Base-by-base conservation (phyloP, 2,113 vertebrate genomes). In the Theristicus caerulescens region DNA sequence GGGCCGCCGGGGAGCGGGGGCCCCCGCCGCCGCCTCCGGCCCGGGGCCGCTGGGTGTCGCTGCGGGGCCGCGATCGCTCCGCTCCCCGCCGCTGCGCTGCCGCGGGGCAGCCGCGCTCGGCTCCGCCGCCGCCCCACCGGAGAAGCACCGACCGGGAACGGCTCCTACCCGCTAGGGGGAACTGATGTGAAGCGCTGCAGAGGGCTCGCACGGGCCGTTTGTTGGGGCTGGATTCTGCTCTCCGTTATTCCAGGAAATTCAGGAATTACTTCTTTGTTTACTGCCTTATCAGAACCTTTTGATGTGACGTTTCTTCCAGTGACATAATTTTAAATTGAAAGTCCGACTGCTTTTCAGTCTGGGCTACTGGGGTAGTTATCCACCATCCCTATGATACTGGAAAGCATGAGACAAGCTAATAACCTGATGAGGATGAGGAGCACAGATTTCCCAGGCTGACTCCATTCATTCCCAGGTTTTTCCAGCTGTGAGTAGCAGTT, bases 101-200 rank as follows among this genome's bases (percentile, higher is more conserved):
- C 13, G 6, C 2, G 62, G 16, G 32, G 44, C 36, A 0, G 57
- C 58, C 26, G 2, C 25, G 4, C 38, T 16, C 8, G 3, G 1
- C 59, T 6, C 11, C 13, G 7, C 10, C 1, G 16, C 2, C 52
- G 2, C 44, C 16, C 0, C 36, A 0, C 36, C 5, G 69, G 16
- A 10, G 10, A 10, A 27, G 29, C 2, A 6, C 51, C 40, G 9
- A 1, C 13, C 6, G 3, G 9, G 11, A 21, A 10, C 4, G 21
- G 18, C 0, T 31, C 19, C 10, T 6, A 5, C 38, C 61, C 16
- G 11, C 61, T 3, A 6, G 12, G 38, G 25, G 24, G 26, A 34
- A 2, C 10, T 4, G 4, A 2, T 0, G 38, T 1, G 61, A 24
- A 46, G 16, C 0, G 8, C 62, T 21, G 40, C 29, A 7, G 13